Percentiles rank a stretch among this genome's conserved stretches.
These are phyloP conservation scores for Falco concolor DNA, from an alignment of 2,797 vertebrate species.

Conservation along the genomic window DNA sequence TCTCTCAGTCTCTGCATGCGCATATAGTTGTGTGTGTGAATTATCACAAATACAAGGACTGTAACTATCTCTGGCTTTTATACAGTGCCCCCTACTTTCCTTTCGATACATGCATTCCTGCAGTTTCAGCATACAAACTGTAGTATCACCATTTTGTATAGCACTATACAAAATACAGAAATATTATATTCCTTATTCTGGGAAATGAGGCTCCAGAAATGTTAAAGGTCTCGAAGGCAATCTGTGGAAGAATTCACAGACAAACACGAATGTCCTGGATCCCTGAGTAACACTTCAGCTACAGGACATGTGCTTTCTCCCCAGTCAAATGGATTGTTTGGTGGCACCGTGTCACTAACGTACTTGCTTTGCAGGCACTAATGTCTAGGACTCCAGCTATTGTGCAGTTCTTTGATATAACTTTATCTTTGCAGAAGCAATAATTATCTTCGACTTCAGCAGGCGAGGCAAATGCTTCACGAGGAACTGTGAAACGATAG, in stretches of 20 bases:
- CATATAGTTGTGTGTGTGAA: background rate
- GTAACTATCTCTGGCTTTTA: background rate
- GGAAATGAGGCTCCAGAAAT: background rate
- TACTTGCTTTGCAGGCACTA: constrained; percentile 79
- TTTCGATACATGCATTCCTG: background rate
- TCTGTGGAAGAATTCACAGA: background rate
- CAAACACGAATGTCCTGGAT: accelerated
- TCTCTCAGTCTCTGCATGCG: background rate
- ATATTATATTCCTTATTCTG: background rate
- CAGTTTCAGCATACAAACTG: background rate
- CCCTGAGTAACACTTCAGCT: background rate
- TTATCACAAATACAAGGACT: background rate
- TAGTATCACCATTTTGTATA: background rate
- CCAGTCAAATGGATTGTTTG: background rate
- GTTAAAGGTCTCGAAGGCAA: background rate
- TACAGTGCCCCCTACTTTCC: background rate
- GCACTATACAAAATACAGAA: background rate
- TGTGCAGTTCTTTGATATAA: constrained; percentile 80
- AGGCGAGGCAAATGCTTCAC: constrained; percentile 79
- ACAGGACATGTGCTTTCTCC: background rate
- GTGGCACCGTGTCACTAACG: background rate
- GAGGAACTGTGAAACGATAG: constrained; percentile 80
- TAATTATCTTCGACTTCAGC: constrained; percentile 78
- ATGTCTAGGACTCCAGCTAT: constrained; percentile 82
- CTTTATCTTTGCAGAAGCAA: constrained; percentile 80